A percentile compares a stretch with the other conserved stretches of the same genome.
These are phyloP conservation scores for Notospermus geniculatus DNA, from an alignment of 1,140 invertebrate genomes.

Conservation along the genomic window DNA sequence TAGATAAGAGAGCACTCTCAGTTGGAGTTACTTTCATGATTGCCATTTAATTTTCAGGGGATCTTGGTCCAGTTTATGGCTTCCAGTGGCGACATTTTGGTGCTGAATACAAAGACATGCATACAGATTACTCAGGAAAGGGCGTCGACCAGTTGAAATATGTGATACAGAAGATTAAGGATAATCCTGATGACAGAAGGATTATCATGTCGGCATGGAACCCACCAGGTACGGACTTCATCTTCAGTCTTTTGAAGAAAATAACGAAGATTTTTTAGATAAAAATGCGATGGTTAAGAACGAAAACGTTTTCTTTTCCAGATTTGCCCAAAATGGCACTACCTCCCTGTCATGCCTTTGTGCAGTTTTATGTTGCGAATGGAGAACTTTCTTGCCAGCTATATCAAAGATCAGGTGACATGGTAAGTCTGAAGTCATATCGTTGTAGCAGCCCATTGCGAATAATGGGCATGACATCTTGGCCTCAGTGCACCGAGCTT, in stretches of 20 bases:
- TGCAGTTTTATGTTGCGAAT: conserved; percentile 91
- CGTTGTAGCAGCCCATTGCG: too few relatives aligned
- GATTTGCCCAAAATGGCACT: conserved; percentile 92
- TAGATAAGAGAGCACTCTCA: too few relatives aligned
- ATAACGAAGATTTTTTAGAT: too few relatives aligned
- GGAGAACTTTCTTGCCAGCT: conserved; percentile 82
- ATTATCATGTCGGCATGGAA: conserved; percentile 98
- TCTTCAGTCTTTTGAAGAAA: too few relatives aligned
- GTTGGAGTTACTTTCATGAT: too few relatives aligned
- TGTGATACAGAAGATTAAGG: conserved; percentile 73
- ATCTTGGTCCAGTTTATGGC: conserved; percentile 97
- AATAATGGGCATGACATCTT: too few relatives aligned
- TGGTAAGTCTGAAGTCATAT: conserved; percentile 60
- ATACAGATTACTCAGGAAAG: conserved; percentile 79
- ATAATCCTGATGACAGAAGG: conserved; percentile 77
- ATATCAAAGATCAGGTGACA: conserved; percentile 96
- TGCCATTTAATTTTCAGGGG: conserved; percentile 63
- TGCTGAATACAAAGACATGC: conserved; percentile 82
- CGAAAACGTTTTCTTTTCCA: conserved; percentile 42
- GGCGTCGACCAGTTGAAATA: conserved; percentile 87
- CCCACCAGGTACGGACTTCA: conserved; percentile 62
- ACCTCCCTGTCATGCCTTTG: conserved; percentile 93
- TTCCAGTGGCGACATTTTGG: conserved; percentile 99
- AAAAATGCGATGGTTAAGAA: too few relatives aligned
- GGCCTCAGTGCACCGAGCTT: too few relatives aligned